phyloP scores from a whole-genome alignment of 2,888 invertebrate genomes.

The Pachydiplax longipennis region DNA sequence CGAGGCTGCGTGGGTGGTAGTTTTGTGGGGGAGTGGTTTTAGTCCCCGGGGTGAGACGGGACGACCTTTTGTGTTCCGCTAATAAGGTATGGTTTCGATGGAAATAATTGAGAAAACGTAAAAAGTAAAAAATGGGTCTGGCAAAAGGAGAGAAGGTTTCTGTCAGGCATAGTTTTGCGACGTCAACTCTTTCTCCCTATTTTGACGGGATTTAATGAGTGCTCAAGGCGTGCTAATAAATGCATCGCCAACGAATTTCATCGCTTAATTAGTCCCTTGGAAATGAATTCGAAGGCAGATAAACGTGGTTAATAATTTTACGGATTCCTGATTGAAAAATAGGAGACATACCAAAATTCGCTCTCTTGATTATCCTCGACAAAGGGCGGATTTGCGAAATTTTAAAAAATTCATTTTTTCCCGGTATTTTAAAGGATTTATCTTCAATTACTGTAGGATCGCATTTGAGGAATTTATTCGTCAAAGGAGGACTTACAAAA shows the following conservation, averaged over 20 bases:
- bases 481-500: too few relatives aligned
- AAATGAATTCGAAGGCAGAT: not conserved
- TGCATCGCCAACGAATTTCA: not conserved
- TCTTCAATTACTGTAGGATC: too few relatives aligned
- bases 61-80: not conserved
- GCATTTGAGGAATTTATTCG: too few relatives aligned
- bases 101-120: not conserved
- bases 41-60: not conserved
- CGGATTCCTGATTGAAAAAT: too few relatives aligned
- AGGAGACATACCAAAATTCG: too few relatives aligned
- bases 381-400: too few relatives aligned
- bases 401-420: too few relatives aligned
- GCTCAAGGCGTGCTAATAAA: not conserved
- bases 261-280: not conserved
- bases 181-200: not conserved
- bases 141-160: not conserved
- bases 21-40: not conserved
- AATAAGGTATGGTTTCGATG: conserved; percentile 12
- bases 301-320: too few relatives aligned
- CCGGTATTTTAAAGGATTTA: too few relatives aligned
- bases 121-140: not conserved
- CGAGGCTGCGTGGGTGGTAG: not conserved
- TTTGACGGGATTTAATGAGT: not conserved
- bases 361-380: too few relatives aligned
- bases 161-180: not conserved